Conservation (phyloP, 1,140 invertebrate genomes). For the Eufriesea mexicana region DNA sequence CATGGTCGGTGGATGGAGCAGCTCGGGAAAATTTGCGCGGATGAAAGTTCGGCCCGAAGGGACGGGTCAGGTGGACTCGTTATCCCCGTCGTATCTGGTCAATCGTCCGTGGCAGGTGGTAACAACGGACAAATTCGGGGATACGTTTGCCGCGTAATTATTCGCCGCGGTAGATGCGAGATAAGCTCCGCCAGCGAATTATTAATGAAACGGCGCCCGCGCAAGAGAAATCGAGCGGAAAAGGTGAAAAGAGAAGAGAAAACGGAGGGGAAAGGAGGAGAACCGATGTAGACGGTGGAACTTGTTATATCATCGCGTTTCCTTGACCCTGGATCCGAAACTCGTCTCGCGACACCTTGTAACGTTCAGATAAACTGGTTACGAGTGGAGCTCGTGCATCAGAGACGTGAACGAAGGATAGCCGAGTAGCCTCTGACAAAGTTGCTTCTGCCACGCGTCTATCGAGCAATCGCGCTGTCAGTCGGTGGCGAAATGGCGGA, state of each 20-base stretch:
- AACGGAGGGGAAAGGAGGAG: neutral
- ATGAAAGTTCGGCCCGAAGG: neutral
- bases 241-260: neutral
- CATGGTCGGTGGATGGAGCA: neutral
- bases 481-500: no score
- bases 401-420: no score
- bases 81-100: neutral
- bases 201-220: neutral
- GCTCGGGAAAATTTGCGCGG: neutral
- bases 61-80: neutral
- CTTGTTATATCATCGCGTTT: slow-evolving; percentile 13
- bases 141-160: slow-evolving; percentile 1
- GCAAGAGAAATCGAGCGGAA: neutral
- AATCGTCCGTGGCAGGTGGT: slow-evolving; percentile 11
- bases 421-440: no score
- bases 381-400: neutral
- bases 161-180: neutral
- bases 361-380: neutral
- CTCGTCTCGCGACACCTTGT: neutral
- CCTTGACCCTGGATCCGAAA: slow-evolving; percentile 8
- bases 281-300: neutral
- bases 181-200: neutral
- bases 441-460: no score
- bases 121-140: slow-evolving; percentile 2
- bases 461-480: no score